These are phyloP conservation scores for Diarsia brunnea DNA, from an alignment of 2,888 invertebrate species.

Conservation along the genomic window DNA sequence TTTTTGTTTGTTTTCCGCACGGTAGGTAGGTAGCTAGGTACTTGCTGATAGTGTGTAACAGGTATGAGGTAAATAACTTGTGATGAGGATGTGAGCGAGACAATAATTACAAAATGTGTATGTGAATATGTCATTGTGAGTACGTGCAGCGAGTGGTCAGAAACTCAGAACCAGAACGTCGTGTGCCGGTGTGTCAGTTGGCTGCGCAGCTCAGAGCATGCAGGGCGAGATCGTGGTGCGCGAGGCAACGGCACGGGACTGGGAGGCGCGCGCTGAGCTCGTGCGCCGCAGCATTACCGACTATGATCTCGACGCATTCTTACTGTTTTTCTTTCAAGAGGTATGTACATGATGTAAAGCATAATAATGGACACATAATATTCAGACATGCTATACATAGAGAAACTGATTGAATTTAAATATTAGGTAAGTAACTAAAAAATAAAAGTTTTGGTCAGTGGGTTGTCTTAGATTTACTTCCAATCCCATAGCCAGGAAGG, in stretches of 20 bases:
- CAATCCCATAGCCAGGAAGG: too few species aligned
- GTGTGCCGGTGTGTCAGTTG: background rate
- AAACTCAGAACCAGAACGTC: too few species aligned
- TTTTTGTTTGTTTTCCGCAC: background rate
- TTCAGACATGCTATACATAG: background rate
- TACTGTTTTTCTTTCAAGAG: slow-evolving; percentile 81
- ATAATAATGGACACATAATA: background rate
- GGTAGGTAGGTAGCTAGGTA: too few species aligned
- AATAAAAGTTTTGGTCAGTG: too few species aligned
- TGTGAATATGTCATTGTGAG: background rate
- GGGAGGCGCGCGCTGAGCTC: slow-evolving; percentile 72
- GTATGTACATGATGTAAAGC: slow-evolving; percentile 57
- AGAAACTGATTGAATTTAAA: too few species aligned
- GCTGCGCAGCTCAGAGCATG: slow-evolving; percentile 28
- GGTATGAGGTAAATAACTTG: background rate
- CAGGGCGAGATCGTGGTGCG: slow-evolving; percentile 73
- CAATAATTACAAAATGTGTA: background rate
- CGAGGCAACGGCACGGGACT: slow-evolving; percentile 71
- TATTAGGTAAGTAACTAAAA: too few species aligned
- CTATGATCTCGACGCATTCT: slow-evolving; percentile 73
- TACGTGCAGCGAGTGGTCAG: background rate
- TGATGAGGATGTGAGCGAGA: background rate
- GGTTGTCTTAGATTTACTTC: too few species aligned
- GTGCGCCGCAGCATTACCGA: slow-evolving; percentile 68
- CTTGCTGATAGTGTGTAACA: background rate